These are phyloP conservation scores for Podarcis siculus DNA, from an alignment of 2,797 vertebrate species.

Conservation along the genomic window DNA sequence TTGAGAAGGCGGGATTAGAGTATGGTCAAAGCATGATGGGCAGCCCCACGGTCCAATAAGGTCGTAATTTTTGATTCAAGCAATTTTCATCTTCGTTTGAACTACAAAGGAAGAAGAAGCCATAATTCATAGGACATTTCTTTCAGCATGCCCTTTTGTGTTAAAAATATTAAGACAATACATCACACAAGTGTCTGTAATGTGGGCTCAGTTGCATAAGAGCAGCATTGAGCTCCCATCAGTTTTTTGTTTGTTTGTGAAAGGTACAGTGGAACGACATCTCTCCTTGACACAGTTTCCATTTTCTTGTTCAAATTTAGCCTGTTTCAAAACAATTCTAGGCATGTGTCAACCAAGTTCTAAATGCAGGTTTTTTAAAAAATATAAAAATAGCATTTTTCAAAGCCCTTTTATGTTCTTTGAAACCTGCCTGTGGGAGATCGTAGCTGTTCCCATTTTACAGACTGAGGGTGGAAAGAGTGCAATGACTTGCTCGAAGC, in stretches of 20 bases:
- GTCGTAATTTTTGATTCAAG: background rate
- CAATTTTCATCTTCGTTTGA: background rate
- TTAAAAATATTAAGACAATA: background rate
- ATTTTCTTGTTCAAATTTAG: background rate
- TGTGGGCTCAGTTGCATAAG: background rate
- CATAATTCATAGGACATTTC: background rate
- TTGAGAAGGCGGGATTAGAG: too few relatives aligned
- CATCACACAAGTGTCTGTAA: background rate
- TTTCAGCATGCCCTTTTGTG: background rate
- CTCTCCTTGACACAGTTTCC: background rate
- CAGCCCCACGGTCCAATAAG: background rate
- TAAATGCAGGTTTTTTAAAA: background rate
- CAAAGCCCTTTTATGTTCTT: background rate
- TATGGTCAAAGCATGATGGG: background rate
- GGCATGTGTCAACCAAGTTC: background rate
- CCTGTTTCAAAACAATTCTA: background rate
- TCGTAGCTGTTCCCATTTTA: background rate
- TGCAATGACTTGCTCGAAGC: background rate
- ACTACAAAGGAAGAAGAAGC: background rate
- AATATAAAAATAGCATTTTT: background rate
- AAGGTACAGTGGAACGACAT: background rate
- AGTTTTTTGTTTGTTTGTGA: background rate
- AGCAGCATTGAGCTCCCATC: background rate
- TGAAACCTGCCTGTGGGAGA: too few relatives aligned
- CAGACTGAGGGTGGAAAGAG: background rate